Percentiles rank a stretch among this genome's conserved stretches.
phyloP scores from a whole-genome alignment of 2,797 vertebrate species.

The Poliocrania exsul region DNA sequence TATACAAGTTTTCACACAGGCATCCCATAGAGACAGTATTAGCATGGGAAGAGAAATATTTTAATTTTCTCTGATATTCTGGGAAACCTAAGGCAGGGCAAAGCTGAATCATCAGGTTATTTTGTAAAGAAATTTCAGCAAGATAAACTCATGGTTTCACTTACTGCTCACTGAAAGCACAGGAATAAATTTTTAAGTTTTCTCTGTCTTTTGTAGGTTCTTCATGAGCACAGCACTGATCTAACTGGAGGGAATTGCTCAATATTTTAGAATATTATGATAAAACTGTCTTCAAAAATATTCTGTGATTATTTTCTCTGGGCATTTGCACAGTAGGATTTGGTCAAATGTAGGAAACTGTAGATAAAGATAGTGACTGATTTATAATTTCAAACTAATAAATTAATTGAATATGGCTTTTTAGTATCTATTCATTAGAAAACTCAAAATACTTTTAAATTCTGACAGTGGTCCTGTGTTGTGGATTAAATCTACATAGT shows the following conservation, averaged over 20 bases:
- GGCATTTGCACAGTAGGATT: slow-evolving; percentile 74
- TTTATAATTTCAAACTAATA: slow-evolving; percentile 16
- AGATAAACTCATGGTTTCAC: background rate
- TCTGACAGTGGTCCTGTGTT: slow-evolving; percentile 9
- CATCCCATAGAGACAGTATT: background rate
- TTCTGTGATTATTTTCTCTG: slow-evolving; percentile 82
- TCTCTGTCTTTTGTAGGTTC: slow-evolving; percentile 68
- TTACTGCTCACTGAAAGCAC: background rate
- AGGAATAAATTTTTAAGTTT: background rate
- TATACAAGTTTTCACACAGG: background rate
- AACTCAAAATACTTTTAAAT: slow-evolving; percentile 52
- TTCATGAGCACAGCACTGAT: slow-evolving; percentile 67
- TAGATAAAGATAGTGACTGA: slow-evolving; percentile 14
- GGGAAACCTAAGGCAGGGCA: background rate
- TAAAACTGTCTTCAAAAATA: slow-evolving; percentile 76
- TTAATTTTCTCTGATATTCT: background rate
- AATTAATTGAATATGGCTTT: background rate
- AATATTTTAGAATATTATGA: slow-evolving; percentile 80
- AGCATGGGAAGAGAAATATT: background rate
- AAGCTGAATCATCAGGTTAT: background rate
- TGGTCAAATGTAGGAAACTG: background rate
- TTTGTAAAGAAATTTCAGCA: background rate
- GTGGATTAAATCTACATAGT: slow-evolving; percentile 52
- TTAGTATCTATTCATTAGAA: slow-evolving; percentile 48
- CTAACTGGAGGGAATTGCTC: slow-evolving; percentile 81